Evolutionary conservation across 1,140 invertebrate genomes (phyloP).

Genomic region (Andrena cerasifolii): DNA sequence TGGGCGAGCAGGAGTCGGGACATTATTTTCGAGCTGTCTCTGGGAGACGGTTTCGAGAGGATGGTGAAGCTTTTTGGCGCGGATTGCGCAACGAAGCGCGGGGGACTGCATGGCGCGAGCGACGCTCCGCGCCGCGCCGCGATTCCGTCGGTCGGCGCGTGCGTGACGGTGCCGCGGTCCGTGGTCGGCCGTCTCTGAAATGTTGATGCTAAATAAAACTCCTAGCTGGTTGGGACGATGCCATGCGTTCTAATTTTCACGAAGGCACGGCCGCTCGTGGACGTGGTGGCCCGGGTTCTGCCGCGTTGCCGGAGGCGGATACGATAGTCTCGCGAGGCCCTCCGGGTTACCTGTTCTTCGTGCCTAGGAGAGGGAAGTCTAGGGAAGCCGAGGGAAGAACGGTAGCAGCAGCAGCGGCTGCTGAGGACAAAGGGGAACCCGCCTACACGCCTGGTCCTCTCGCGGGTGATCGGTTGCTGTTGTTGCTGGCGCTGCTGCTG

Average conservation of each 20-base stretch:
- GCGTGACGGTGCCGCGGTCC: background rate
- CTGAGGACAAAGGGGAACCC: background rate
- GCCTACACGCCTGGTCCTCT: background rate
- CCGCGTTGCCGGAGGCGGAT: conserved; percentile 45
- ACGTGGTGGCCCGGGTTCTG: conserved; percentile 60
- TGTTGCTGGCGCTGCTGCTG: background rate
- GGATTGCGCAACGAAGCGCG: conserved; percentile 21
- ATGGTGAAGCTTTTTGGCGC: background rate
- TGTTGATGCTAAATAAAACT: conserved; percentile 82
- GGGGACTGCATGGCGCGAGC: conserved; percentile 10
- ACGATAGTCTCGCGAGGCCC: conserved; percentile 49
- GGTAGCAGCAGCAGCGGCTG: background rate
- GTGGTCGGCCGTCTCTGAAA: conserved; percentile 54
- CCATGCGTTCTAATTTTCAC: conserved; percentile 80
- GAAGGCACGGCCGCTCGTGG: conserved; percentile 58
- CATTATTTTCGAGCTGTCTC: conserved; percentile 45
- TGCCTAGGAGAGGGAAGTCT: background rate
- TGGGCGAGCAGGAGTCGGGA: conserved; percentile 15
- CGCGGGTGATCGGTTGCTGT: background rate
- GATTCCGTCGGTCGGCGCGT: background rate
- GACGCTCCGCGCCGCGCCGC: no score
- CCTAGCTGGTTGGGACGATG: conserved; percentile 79
- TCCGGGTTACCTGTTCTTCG: conserved; percentile 41
- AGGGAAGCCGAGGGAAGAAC: no score
- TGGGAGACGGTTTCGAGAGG: background rate